phyloP scores from a whole-genome alignment of 1,140 invertebrate genomes.

The Cotesia vestalis region DNA sequence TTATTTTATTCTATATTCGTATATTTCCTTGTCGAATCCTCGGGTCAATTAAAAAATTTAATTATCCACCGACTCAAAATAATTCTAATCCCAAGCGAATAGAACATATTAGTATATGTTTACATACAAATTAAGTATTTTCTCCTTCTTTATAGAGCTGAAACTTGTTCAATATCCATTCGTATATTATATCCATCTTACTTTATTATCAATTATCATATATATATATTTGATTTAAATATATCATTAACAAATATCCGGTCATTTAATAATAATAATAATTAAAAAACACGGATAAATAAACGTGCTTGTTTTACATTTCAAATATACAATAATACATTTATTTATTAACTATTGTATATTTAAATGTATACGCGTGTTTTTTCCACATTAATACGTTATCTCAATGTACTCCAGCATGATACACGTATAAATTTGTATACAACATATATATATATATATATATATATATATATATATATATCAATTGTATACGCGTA shows the following conservation, averaged over 20 bases:
- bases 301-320: too few relatives aligned
- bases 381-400: slow-evolving; percentile 6
- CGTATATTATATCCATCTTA: slow-evolving; percentile 32
- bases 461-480: slow-evolving; percentile 23
- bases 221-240: not conserved
- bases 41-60: slow-evolving; percentile 1
- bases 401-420: not conserved
- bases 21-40: slow-evolving; percentile 3
- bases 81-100: too few relatives aligned
- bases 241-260: not conserved
- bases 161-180: slow-evolving; percentile 65
- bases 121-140: not conserved
- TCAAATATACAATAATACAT: too few relatives aligned
- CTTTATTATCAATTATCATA: not conserved
- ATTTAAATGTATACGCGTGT: slow-evolving; percentile 23
- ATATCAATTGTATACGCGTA: too few relatives aligned
- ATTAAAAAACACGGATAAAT: slow-evolving; percentile 7
- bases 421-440: too few relatives aligned
- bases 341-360: not conserved
- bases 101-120: too few relatives aligned
- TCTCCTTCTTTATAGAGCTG: slow-evolving; percentile 53
- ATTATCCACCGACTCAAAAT: slow-evolving; percentile 1
- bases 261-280: not conserved
- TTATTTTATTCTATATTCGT: slow-evolving; percentile 38
- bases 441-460: slow-evolving; percentile 30